phyloP scores from a whole-genome alignment of 2,888 invertebrate species.

The Pasiphila rectangulata region DNA sequence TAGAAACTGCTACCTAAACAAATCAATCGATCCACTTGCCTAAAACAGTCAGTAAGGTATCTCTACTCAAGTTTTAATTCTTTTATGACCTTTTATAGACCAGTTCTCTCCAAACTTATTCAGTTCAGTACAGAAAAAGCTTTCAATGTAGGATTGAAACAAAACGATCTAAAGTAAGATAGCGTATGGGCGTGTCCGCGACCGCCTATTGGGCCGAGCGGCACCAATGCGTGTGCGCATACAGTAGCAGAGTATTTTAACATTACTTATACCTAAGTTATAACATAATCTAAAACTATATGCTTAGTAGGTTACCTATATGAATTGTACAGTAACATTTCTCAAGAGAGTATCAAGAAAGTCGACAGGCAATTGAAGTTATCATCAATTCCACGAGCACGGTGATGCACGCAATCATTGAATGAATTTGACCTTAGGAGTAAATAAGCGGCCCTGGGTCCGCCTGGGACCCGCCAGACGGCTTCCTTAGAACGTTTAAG shows the following conservation, averaged over 20 bases:
- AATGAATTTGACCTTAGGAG: conserved; percentile 50
- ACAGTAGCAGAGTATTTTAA: conserved; percentile 58
- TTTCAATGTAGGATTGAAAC: conserved; percentile 14
- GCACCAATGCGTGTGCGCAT: conserved; percentile 76
- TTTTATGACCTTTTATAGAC: too few species aligned
- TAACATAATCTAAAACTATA: too few species aligned
- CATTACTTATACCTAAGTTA: too few species aligned
- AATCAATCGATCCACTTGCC: too few species aligned
- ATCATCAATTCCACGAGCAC: conserved; percentile 22
- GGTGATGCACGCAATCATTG: conserved; percentile 32
- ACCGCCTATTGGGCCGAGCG: conserved; percentile 65
- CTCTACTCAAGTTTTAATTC: too few species aligned
- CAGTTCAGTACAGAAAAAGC: conserved; percentile 14
- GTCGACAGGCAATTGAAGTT: neutral
- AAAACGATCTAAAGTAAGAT: conserved; percentile 23
- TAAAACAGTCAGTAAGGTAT: too few species aligned
- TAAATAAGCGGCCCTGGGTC: conserved; percentile 47
- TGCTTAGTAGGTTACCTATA: too few species aligned
- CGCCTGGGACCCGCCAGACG: conserved; percentile 53
- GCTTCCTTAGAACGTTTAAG: conserved; percentile 77
- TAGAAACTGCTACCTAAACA: too few species aligned
- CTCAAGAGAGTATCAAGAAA: conserved; percentile 8
- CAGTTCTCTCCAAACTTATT: too few species aligned
- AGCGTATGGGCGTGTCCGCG: conserved; percentile 62
- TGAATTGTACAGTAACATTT: too few species aligned